Conservation (phyloP, 2,113 vertebrate genomes). For the Henicopernis longicauda region DNA sequence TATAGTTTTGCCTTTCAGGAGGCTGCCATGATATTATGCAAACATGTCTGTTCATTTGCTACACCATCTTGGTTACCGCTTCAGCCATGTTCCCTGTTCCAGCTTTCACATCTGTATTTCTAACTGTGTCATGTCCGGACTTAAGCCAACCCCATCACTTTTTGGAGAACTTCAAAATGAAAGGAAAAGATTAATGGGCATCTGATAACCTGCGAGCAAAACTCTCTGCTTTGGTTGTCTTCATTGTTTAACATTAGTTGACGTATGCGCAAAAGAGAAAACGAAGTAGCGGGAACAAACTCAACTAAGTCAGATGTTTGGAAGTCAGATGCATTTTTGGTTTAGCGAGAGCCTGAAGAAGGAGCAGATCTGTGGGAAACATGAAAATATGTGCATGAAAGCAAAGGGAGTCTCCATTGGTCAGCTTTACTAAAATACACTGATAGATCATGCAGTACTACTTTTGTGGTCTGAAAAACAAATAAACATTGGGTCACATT, state of each 20-base stretch:
- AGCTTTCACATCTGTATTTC: not conserved
- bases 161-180: not conserved
- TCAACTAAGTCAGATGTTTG: constrained; percentile 1
- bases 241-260: constrained; percentile 38
- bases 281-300: constrained; percentile 42
- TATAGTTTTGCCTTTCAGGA: not conserved
- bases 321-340: constrained; percentile 32
- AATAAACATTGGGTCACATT: not conserved
- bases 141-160: not conserved
- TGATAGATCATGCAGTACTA: not conserved
- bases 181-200: constrained; percentile 14
- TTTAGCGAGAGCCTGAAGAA: constrained; percentile 33
- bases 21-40: not conserved
- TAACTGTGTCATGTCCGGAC: not conserved
- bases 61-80: not conserved
- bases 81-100: not conserved
- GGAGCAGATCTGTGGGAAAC: not conserved
- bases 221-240: constrained; percentile 23
- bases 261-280: constrained; percentile 22
- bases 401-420: not conserved
- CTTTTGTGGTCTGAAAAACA: constrained; percentile 29
- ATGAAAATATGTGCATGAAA: not conserved
- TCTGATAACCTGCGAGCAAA: constrained; percentile 42
- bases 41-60: not conserved
- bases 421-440: not conserved